A percentile compares a stretch with the other conserved stretches of the same genome.
These are phyloP conservation scores for Napeogenes inachia DNA, from an alignment of 2,888 invertebrate species.

Conservation along the genomic window DNA sequence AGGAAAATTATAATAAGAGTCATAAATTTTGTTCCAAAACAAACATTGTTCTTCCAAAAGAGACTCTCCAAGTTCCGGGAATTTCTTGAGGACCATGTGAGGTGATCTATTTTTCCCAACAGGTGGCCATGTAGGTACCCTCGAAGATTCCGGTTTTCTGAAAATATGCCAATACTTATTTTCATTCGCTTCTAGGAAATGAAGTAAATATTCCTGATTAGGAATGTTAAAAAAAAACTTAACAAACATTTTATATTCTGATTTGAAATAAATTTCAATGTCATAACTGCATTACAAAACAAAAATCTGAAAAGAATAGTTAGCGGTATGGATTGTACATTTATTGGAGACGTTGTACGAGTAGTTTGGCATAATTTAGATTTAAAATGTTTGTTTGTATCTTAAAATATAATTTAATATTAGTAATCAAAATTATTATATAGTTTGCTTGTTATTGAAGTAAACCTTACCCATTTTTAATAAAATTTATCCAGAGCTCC, in stretches of 20 bases:
- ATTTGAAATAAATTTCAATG: too few relatives aligned
- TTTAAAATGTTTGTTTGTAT: too few relatives aligned
- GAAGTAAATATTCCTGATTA: not conserved
- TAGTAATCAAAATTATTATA: too few relatives aligned
- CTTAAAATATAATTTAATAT: too few relatives aligned
- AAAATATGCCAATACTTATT: not conserved
- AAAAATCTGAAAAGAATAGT: too few relatives aligned
- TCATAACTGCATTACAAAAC: too few relatives aligned
- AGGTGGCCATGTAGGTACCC: constrained; percentile 40
- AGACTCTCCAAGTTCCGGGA: constrained; percentile 31
- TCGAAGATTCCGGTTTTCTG: constrained; percentile 42
- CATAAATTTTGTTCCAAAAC: constrained; percentile 4
- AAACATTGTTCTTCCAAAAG: not conserved
- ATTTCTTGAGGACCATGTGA: constrained; percentile 37
- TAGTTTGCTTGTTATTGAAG: too few relatives aligned
- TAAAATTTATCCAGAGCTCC: constrained; percentile 48
- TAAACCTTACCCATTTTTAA: constrained; percentile 24
- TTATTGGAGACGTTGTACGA: too few relatives aligned
- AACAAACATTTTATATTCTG: too few relatives aligned
- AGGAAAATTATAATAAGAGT: not conserved
- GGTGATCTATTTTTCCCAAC: constrained; percentile 32
- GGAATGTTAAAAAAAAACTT: too few relatives aligned
- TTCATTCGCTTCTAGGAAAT: not conserved
- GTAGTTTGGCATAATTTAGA: too few relatives aligned
- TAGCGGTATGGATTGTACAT: too few relatives aligned